Evolutionary conservation across 2,113 vertebrate species (phyloP).

Genomic region (Sylvia atricapilla): DNA sequence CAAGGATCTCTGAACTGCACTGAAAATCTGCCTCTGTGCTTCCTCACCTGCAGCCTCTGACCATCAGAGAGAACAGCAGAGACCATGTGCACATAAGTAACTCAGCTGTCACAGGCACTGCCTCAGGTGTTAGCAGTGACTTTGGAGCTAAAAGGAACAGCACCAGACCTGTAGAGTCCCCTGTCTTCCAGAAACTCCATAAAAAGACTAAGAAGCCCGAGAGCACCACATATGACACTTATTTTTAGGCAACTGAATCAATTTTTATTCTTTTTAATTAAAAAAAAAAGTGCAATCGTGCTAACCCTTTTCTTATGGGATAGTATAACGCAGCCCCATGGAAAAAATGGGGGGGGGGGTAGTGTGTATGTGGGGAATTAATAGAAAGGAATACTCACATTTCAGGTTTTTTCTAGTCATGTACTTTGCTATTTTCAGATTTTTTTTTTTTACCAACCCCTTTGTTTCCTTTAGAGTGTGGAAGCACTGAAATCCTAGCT

Average conservation of each 20-base stretch:
- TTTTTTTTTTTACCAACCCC: not conserved
- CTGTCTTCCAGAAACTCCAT: not conserved
- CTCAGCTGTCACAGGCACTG: not conserved
- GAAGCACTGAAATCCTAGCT: not conserved
- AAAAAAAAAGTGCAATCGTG: not conserved
- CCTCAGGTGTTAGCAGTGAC: not conserved
- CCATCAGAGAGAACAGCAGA: not conserved
- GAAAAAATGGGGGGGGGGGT: rapidly evolving
- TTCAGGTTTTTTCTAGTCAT: not conserved
- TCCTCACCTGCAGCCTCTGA: too few species aligned
- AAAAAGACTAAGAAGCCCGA: not conserved
- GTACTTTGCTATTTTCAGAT: not conserved
- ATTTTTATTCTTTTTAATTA: not conserved
- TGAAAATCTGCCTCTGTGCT: not conserved
- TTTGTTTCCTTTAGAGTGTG: not conserved
- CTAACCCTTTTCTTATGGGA: not conserved
- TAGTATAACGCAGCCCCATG: not conserved
- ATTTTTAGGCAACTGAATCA: not conserved
- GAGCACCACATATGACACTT: not conserved
- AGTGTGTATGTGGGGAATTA: too few species aligned
- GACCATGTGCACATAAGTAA: not conserved
- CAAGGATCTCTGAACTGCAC: too few species aligned
- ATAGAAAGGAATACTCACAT: not conserved
- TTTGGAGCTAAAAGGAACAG: not conserved
- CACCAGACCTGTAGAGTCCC: not conserved